Conservation (phyloP, 2,113 vertebrate species). For the Puffinus mauretanicus region DNA sequence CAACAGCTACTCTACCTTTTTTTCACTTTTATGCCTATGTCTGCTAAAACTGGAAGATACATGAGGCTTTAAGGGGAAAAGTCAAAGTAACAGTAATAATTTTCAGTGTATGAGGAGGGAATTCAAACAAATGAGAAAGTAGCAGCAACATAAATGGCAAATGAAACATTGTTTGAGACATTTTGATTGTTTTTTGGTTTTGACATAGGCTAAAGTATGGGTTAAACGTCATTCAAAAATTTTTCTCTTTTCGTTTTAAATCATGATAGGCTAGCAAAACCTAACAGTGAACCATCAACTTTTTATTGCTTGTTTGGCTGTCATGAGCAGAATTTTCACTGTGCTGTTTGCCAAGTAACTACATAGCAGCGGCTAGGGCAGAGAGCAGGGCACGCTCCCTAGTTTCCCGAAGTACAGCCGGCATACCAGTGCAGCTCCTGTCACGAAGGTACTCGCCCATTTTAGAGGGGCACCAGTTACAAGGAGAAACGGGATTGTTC, state of each 20-base stretch:
- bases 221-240: background rate
- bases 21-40: background rate
- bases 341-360: background rate
- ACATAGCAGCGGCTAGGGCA: background rate
- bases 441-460: background rate
- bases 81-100: background rate
- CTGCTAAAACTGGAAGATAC: background rate
- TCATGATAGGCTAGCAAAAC: background rate
- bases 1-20: background rate
- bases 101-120: background rate
- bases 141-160: background rate
- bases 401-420: accelerated
- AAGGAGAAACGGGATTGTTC: background rate
- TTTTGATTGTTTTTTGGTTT: background rate
- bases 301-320: background rate
- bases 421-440: background rate
- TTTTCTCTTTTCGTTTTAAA: background rate
- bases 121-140: background rate
- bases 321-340: background rate
- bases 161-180: background rate
- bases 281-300: background rate
- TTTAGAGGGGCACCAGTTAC: background rate
- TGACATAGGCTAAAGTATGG: background rate
- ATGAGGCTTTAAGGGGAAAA: background rate
- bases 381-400: background rate